Percentiles rank a stretch among this genome's conserved stretches.
These are phyloP conservation scores for Hippopotamyrus pictus DNA, from an alignment of 2,797 vertebrate genomes.

Conservation along the genomic window DNA sequence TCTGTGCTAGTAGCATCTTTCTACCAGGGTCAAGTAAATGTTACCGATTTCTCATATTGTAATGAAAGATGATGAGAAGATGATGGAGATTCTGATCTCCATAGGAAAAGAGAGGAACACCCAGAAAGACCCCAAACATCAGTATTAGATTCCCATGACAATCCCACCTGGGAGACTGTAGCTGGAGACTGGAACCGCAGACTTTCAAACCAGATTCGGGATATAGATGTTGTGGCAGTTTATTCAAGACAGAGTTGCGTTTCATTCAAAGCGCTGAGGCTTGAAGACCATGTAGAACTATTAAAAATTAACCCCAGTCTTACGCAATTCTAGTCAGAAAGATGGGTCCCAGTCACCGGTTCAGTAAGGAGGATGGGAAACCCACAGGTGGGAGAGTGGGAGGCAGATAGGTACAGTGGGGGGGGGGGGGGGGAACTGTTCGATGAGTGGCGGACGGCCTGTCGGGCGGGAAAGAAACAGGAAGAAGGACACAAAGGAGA, in stretches of 20 bases:
- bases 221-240: not conserved
- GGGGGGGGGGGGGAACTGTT: not conserved
- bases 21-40: not conserved
- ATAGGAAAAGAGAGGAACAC: not conserved
- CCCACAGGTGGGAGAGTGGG: not conserved
- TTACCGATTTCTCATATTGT: not conserved
- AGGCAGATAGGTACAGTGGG: no score
- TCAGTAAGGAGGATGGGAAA: not conserved
- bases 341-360: not conserved
- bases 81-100: not conserved
- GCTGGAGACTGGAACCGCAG: not conserved
- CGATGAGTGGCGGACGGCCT: not conserved
- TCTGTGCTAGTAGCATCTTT: not conserved
- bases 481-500: not conserved
- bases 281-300: not conserved
- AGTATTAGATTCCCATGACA: not conserved
- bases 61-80: not conserved
- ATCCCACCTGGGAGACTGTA: not conserved
- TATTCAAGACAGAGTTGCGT: not conserved
- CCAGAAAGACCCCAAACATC: not conserved
- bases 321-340: not conserved
- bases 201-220: not conserved
- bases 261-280: not conserved
- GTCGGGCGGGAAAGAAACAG: not conserved
- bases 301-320: not conserved